A percentile compares a stretch with the other conserved stretches of the same genome.
These are phyloP conservation scores for Probaryconus sp. DNA, from an alignment of 1,140 invertebrate species.

Conservation along the genomic window DNA sequence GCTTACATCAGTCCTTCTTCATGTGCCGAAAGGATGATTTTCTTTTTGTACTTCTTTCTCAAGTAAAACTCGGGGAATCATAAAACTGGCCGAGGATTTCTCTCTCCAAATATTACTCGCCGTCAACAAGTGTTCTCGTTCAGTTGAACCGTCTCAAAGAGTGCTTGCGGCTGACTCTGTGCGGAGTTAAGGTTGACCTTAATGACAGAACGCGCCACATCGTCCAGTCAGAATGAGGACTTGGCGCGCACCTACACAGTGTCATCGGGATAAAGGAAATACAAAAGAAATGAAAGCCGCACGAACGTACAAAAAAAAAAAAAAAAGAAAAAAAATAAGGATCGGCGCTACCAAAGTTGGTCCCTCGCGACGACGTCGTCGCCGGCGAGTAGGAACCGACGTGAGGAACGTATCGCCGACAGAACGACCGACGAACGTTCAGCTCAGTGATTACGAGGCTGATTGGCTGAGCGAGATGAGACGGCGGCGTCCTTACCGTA, in stretches of 20 bases:
- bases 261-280: slow-evolving; percentile 22
- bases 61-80: too few species aligned
- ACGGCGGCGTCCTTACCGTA: slow-evolving; percentile 66
- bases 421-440: slow-evolving; percentile 68
- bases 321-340: too few species aligned
- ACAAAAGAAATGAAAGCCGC: slow-evolving; percentile 25
- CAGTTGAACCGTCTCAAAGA: not conserved
- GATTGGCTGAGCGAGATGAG: slow-evolving; percentile 68
- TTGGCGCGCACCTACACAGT: slow-evolving; percentile 38
- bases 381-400: slow-evolving; percentile 25
- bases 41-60: too few species aligned
- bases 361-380: slow-evolving; percentile 24
- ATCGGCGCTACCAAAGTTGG: slow-evolving; percentile 55
- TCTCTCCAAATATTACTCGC: not conserved
- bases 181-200: slow-evolving; percentile 15
- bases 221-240: slow-evolving; percentile 10
- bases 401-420: slow-evolving; percentile 71
- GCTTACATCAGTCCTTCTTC: not conserved
- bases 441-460: slow-evolving; percentile 68
- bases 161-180: not conserved
- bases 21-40: slow-evolving; percentile 9
- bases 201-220: slow-evolving; percentile 32
- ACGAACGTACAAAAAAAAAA: slow-evolving; percentile 43
- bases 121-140: slow-evolving; percentile 19
- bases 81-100: too few species aligned